Evolutionary conservation across 2,113 vertebrate species (phyloP).

Genomic region (Alosa alosa): DNA sequence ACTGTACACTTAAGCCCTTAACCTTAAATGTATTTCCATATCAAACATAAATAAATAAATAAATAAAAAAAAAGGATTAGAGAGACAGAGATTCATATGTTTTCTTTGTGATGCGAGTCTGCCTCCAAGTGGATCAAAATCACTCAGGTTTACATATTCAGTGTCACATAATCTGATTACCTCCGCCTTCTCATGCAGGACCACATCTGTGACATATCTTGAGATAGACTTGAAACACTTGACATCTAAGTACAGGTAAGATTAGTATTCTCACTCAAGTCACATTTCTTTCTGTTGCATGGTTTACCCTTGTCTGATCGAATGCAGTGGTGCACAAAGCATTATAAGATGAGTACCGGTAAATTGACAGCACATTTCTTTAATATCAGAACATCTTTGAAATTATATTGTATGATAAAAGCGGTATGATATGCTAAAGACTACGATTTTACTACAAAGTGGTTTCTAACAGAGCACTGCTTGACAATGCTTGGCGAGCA

Average conservation of each 20-base stretch:
- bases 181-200: conserved; percentile 19
- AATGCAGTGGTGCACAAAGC: not conserved
- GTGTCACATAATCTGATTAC: conserved; percentile 40
- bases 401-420: not conserved
- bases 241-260: not conserved
- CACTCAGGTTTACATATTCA: conserved; percentile 34
- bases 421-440: not conserved
- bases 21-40: conserved; percentile 36
- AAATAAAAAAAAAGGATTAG: conserved; percentile 11
- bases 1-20: conserved; percentile 28
- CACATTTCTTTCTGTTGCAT: not conserved
- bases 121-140: conserved; percentile 28
- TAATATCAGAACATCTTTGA: not conserved
- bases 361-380: not conserved
- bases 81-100: conserved; percentile 17
- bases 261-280: conserved; percentile 5
- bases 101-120: conserved; percentile 16
- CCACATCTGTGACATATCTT: conserved; percentile 26
- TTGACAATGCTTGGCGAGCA: not conserved
- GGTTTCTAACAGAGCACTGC: not conserved
- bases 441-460: not conserved
- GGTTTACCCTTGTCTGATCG: not conserved
- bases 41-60: not conserved
- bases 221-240: not conserved
- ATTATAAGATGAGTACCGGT: not conserved